Conservation (phyloP, 2,797 vertebrate species). For the Artibeus lituratus region DNA sequence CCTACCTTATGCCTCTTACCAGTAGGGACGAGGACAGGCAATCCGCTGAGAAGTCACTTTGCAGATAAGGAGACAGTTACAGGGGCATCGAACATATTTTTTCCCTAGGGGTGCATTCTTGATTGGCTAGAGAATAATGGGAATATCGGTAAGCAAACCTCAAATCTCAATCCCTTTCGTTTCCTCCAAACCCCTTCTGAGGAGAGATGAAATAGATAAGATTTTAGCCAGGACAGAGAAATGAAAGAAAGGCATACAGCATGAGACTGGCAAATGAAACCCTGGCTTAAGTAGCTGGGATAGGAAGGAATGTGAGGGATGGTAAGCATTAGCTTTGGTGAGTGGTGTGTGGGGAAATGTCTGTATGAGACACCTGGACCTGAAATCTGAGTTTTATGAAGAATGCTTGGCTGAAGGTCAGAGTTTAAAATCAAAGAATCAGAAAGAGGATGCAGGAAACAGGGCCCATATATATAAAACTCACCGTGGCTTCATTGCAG, state of each 20-base stretch:
- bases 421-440: conserved; percentile 25
- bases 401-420: background rate
- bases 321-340: background rate
- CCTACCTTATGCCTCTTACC: conserved; percentile 82
- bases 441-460: conserved; percentile 49
- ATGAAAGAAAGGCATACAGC: background rate
- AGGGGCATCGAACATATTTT: conserved; percentile 96
- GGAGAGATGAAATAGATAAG: background rate
- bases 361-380: background rate
- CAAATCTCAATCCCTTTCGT: conserved; percentile 8
- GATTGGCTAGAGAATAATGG: conserved; percentile 87
- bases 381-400: conserved; percentile 47
- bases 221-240: background rate
- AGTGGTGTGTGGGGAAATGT: background rate
- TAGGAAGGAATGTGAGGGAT: background rate
- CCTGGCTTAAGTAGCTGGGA: background rate
- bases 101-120: conserved; percentile 95
- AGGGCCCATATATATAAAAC: conserved; percentile 58
- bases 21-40: conserved; percentile 94
- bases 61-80: conserved; percentile 97
- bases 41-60: conserved; percentile 96
- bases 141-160: conserved; percentile 31
- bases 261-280: background rate
- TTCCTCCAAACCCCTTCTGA: conserved; percentile 31
- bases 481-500: conserved; percentile 95